Conservation (phyloP, 2,888 invertebrate species). For the Nephrotoma flavescens region DNA sequence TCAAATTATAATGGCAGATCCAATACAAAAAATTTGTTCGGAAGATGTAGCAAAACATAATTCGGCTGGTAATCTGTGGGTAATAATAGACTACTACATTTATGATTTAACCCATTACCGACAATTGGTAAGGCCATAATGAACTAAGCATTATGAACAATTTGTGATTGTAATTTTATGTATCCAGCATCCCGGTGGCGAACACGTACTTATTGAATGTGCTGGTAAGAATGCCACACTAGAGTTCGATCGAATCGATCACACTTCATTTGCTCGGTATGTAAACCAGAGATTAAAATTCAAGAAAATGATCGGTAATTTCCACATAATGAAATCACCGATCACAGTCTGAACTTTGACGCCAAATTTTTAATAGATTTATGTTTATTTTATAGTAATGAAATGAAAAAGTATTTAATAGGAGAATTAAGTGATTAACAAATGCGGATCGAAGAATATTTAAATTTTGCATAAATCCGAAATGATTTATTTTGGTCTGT, state of each 20-base stretch:
- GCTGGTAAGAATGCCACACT: constrained; percentile 81
- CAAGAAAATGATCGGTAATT: too few relatives aligned
- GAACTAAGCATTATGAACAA: not conserved
- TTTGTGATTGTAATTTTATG: not conserved
- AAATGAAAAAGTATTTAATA: too few relatives aligned
- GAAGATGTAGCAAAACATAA: constrained; percentile 49
- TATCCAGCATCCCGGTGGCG: constrained; percentile 83
- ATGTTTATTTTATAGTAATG: too few relatives aligned
- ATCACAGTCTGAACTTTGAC: too few relatives aligned
- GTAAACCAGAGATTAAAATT: too few relatives aligned
- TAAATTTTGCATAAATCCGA: too few relatives aligned
- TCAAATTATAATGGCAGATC: too few relatives aligned
- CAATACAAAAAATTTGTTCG: constrained; percentile 36
- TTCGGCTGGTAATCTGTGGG: constrained; percentile 42
- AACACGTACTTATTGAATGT: constrained; percentile 78
- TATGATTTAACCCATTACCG: constrained; percentile 64
- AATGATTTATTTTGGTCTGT: too few relatives aligned
- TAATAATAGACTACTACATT: constrained; percentile 61
- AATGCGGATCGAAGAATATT: too few relatives aligned
- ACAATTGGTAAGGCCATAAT: constrained; percentile 39
- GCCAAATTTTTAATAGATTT: too few relatives aligned
- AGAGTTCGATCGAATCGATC: constrained; percentile 45
- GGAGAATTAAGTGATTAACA: too few relatives aligned
- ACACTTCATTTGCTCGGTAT: not conserved
- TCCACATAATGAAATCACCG: too few relatives aligned